These are phyloP conservation scores for Brachyhypopomus occidentalis DNA, from an alignment of 2,113 vertebrate species.

Conservation along the genomic window DNA sequence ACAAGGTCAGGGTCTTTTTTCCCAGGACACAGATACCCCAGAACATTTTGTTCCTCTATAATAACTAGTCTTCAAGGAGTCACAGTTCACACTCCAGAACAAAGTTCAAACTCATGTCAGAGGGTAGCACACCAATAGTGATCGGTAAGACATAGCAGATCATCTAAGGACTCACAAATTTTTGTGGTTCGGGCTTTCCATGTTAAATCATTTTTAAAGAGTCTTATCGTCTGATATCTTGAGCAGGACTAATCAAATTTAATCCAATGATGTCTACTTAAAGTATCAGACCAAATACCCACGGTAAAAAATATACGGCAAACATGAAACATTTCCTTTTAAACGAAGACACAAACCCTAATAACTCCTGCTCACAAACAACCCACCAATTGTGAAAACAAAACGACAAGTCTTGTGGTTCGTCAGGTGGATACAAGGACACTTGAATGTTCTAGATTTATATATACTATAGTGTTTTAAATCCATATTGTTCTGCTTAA, in stretches of 20 bases:
- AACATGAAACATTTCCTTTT: neutral
- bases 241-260: neutral
- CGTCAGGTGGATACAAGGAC: conserved; percentile 70
- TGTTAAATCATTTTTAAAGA: neutral
- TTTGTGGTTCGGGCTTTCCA: neutral
- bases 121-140: neutral
- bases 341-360: neutral
- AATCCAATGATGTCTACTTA: neutral
- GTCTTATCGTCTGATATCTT: neutral
- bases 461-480: conserved; percentile 15
- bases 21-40: too few relatives aligned
- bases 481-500: conserved; percentile 12
- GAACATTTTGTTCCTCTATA: neutral
- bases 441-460: conserved; percentile 64
- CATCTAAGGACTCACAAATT: neutral
- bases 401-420: conserved; percentile 39
- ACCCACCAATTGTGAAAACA: conserved; percentile 1
- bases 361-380: neutral
- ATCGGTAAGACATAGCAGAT: neutral
- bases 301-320: conserved; percentile 8
- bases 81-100: neutral
- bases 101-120: neutral
- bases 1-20: too few relatives aligned
- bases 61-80: neutral
- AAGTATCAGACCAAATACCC: neutral